A percentile compares a stretch with the other conserved stretches of the same genome.
Evolutionary conservation across 1,140 invertebrate species (phyloP).

Genomic region (Hypsibius dujardini): DNA sequence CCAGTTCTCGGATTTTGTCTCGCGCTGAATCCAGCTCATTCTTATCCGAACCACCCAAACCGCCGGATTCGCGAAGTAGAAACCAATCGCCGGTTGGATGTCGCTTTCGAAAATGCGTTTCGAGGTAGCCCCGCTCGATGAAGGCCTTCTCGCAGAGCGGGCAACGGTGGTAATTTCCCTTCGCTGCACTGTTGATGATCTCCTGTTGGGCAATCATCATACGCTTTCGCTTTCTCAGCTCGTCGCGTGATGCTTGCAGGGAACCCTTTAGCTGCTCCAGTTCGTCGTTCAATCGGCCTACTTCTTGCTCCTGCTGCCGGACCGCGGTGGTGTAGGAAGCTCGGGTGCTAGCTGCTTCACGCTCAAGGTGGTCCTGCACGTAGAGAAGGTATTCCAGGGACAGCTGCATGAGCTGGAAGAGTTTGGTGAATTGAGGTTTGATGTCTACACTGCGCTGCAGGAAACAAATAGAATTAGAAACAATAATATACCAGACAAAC

Average conservation of each 20-base stretch:
- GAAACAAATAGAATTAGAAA: too few relatives aligned
- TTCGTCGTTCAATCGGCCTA: background rate
- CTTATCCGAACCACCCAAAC: too few relatives aligned
- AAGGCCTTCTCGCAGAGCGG: slow-evolving; percentile 14
- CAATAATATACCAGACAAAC: too few relatives aligned
- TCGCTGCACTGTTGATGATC: slow-evolving; percentile 16
- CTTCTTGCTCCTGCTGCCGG: background rate
- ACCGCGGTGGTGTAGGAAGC: background rate
- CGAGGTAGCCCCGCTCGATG: slow-evolving; percentile 8
- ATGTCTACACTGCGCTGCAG: background rate
- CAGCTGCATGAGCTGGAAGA: slow-evolving; percentile 15
- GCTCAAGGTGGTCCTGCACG: slow-evolving; percentile 7
- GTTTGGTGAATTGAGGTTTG: slow-evolving; percentile 4
- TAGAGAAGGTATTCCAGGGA: slow-evolving; percentile 16
- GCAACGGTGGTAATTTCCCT: slow-evolving; percentile 9
- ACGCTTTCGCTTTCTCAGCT: background rate
- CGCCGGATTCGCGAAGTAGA: too few relatives aligned
- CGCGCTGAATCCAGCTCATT: background rate
- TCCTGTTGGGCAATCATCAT: slow-evolving; percentile 16
- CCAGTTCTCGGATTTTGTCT: slow-evolving; percentile 1
- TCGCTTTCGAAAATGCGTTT: background rate
- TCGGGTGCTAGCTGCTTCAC: background rate
- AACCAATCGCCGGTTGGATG: background rate
- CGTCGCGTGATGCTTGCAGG: background rate
- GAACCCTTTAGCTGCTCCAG: background rate